A percentile compares a stretch with the other conserved stretches of the same genome.
Conservation (phyloP, 1,140 invertebrate genomes). For the Steinernema khuongi region DNA sequence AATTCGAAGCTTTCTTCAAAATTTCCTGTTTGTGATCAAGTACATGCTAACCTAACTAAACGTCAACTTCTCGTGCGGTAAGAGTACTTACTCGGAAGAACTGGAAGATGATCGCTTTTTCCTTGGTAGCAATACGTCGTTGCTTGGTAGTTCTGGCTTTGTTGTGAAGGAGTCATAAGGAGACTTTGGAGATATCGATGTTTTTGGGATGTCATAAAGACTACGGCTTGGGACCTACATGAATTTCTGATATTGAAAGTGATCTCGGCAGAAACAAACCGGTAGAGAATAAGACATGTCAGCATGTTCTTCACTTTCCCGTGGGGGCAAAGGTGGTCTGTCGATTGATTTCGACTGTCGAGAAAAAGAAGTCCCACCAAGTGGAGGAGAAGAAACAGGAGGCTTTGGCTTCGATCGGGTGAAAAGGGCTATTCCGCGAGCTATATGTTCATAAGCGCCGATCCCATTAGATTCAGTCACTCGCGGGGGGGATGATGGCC, state of each 20-base stretch:
- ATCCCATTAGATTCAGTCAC: no score
- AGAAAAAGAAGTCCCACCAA: no score
- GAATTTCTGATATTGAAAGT: neutral
- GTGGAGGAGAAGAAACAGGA: neutral
- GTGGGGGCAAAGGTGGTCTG: constrained; percentile 3
- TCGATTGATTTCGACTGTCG: neutral
- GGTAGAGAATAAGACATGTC: neutral
- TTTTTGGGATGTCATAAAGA: no score
- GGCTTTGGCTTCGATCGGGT: neutral
- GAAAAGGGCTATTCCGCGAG: neutral
- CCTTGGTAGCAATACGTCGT: neutral
- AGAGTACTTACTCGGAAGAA: constrained; percentile 6
- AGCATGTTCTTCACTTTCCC: neutral
- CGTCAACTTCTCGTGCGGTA: no score
- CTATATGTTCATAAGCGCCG: no score
- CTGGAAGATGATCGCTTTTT: neutral
- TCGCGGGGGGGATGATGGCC: no score
- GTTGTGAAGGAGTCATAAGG: neutral
- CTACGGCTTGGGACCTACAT: no score
- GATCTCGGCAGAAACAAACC: neutral
- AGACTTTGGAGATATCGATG: no score
- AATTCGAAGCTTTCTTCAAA: no score
- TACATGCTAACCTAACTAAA: no score
- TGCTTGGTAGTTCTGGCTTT: neutral
- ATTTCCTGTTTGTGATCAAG: no score